Conservation (phyloP, 1,140 invertebrate genomes). For the Bombus picipes region DNA sequence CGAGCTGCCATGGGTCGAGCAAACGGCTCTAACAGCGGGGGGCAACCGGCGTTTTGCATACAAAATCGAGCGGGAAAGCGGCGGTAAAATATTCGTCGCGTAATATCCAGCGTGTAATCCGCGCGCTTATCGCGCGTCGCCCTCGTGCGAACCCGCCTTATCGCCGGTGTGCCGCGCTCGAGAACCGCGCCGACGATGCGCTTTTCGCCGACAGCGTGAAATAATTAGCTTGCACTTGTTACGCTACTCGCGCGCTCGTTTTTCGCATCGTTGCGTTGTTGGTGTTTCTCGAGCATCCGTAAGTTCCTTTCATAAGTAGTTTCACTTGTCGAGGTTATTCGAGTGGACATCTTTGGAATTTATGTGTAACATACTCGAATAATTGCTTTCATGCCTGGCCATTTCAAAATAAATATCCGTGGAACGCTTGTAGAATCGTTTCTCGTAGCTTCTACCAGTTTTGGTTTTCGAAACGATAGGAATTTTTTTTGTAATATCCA, state of each 20-base stretch:
- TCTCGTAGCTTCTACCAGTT: too few species aligned
- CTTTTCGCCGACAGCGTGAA: constrained; percentile 7
- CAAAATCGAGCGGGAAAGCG: constrained; percentile 8
- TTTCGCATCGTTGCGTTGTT: background rate
- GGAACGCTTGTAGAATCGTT: too few species aligned
- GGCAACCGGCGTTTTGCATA: constrained; percentile 37
- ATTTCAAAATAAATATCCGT: too few species aligned
- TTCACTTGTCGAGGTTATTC: too few species aligned
- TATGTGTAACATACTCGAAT: too few species aligned
- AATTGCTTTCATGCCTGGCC: too few species aligned
- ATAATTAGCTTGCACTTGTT: background rate
- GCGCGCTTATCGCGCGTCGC: constrained; percentile 26
- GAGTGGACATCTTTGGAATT: too few species aligned
- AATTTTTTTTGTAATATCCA: too few species aligned
- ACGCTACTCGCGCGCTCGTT: too few species aligned
- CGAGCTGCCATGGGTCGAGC: background rate
- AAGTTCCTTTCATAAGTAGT: too few species aligned
- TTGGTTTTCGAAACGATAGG: too few species aligned
- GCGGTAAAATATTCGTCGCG: constrained; percentile 36
- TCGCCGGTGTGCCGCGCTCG: background rate
- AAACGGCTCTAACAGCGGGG: background rate
- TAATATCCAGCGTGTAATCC: constrained; percentile 42
- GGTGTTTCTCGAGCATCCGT: background rate
- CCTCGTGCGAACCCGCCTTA: constrained; percentile 12
- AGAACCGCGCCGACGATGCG: constrained; percentile 13